Evolutionary conservation across 2,888 invertebrate species (phyloP).

Genomic region (Lasioglossum leucozonium): DNA sequence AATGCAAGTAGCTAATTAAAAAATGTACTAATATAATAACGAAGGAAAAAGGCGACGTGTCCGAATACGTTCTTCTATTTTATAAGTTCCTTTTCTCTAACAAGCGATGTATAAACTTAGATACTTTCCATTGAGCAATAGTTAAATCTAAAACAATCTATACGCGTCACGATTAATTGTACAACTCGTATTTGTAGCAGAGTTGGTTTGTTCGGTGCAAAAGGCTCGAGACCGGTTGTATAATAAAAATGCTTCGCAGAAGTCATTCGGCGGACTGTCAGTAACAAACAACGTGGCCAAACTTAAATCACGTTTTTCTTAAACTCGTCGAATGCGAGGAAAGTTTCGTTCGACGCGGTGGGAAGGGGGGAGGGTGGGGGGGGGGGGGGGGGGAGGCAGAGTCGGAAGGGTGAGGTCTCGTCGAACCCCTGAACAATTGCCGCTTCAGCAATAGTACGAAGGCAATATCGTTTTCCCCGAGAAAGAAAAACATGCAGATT

Average conservation of each 20-base stretch:
- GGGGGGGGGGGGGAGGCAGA: neutral
- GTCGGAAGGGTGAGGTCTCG: slow-evolving; percentile 32
- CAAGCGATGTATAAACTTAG: too few species aligned
- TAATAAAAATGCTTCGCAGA: slow-evolving; percentile 30
- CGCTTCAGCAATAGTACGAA: slow-evolving; percentile 62
- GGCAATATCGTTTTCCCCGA: slow-evolving; percentile 68
- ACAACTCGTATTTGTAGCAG: neutral
- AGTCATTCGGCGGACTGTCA: slow-evolving; percentile 50
- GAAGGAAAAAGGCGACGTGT: neutral
- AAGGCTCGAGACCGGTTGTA: neutral
- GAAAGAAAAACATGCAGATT: slow-evolving; percentile 76
- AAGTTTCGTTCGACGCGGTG: slow-evolving; percentile 46
- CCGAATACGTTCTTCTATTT: neutral
- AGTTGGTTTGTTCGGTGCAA: neutral
- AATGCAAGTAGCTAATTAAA: neutral
- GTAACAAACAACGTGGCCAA: slow-evolving; percentile 55
- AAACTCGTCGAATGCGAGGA: slow-evolving; percentile 46
- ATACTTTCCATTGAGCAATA: too few species aligned
- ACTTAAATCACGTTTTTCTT: slow-evolving; percentile 56
- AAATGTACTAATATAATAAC: neutral
- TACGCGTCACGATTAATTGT: neutral
- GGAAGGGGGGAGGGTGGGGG: neutral
- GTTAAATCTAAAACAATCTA: neutral
- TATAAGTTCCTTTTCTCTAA: fast-evolving
- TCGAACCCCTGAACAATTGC: slow-evolving; percentile 62